These are phyloP conservation scores for Ascaphus truei DNA, from an alignment of 2,113 vertebrate species.

Conservation along the genomic window DNA sequence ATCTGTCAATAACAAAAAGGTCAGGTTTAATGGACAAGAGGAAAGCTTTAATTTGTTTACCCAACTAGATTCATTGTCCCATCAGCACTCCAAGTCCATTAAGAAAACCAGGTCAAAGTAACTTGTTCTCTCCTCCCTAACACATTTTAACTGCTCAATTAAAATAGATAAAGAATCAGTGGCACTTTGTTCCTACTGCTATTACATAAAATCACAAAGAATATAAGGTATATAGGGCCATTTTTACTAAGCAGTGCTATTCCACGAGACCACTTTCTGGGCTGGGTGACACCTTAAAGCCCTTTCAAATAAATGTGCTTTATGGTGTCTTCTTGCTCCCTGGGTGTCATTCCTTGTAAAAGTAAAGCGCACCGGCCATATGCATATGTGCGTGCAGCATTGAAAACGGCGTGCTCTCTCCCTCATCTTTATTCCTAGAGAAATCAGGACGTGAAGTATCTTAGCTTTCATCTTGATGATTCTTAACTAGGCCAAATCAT, in stretches of 20 bases:
- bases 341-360: too few species aligned
- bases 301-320: too few species aligned
- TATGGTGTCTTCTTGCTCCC: too few species aligned
- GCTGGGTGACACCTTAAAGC: too few species aligned
- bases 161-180: background rate
- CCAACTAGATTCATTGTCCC: background rate
- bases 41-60: background rate
- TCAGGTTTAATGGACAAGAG: background rate
- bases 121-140: too few species aligned
- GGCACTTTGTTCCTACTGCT: background rate
- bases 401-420: too few species aligned
- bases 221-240: too few species aligned
- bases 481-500: slow-evolving; percentile 65
- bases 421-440: slow-evolving; percentile 49
- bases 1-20: background rate
- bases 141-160: too few species aligned
- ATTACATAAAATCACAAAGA: background rate
- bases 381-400: too few species aligned
- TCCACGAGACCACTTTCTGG: too few species aligned
- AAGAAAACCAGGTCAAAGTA: background rate
- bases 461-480: slow-evolving; percentile 58
- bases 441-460: slow-evolving; percentile 57
- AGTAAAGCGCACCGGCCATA: too few species aligned
- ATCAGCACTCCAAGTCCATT: background rate
- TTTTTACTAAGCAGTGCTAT: too few species aligned